Evolutionary conservation across 2,888 invertebrate species (phyloP), one percentile per base, ranked within the genome.

Genomic region (Trachelus tabidus): DNA sequence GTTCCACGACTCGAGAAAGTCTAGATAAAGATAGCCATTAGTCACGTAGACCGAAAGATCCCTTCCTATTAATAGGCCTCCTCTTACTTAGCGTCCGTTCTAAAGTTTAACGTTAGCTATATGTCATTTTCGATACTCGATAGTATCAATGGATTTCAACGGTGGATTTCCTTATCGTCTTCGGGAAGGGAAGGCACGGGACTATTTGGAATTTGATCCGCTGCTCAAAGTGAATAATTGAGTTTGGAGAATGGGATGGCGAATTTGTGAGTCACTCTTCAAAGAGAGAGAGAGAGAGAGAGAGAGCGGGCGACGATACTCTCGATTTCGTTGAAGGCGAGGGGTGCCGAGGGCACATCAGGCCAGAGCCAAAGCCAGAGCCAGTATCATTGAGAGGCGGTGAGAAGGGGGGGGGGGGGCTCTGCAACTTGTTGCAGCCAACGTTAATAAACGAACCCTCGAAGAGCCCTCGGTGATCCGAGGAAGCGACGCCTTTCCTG

Each of bases 381-480:
- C 56, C 23, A 56, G 56, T 23, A 56, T 23, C 56, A 23, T 56
- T 23, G 23, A 56, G 56, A 2, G 23, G 56, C 56, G 56, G 40
- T 4, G 2, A 56, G 9, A 56, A 23, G n/a, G n/a, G n/a, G n/a
- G 40, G 23, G 40, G 23, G 56, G 34, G 11, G 11, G 1, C 34
- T 83, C 87, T 86, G 88, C 90, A 90, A 90, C 90, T 90, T 90
- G 90, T 90, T 90, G 90, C 90, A 83, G 88, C 82, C 82, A 23
- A 85, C 87, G 86, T 85, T 89, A 89, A 89, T 88, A 89, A 89
- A 89, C 88, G 89, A 89, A 88, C 87, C 86, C 85, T 86, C 86
- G 83, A 88, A 85, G 83, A 86, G 83, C 81, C 86, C 81, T 83
- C 82, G 85, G 79, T 71, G 33, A 77, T 33, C 37, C 12, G 74